Conservation (phyloP, 2,797 vertebrate species). For the Lerista edwardsae region DNA sequence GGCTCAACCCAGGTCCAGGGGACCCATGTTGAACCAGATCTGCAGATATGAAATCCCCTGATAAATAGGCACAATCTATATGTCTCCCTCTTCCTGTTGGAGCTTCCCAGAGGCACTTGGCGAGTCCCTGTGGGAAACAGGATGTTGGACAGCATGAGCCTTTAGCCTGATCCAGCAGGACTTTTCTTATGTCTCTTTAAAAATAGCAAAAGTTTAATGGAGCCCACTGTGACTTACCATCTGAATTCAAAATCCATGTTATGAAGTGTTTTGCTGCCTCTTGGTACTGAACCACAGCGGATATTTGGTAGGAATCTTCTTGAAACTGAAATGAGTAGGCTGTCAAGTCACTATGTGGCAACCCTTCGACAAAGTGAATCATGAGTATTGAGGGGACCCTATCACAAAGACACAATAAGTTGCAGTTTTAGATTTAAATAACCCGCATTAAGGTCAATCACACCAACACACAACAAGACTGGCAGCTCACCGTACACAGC, state of each 20-base stretch:
- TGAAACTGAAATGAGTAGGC: slow-evolving; percentile 84
- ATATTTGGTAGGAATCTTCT: slow-evolving; percentile 78
- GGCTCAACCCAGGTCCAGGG: no score
- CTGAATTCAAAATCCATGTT: slow-evolving; percentile 83
- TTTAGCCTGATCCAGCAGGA: no score
- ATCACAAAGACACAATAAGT: slow-evolving; percentile 53
- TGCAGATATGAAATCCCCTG: no score
- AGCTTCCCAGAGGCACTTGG: no score
- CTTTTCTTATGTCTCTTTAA: no score
- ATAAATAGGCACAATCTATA: no score
- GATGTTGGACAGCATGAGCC: no score
- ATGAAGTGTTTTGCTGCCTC: slow-evolving; percentile 84
- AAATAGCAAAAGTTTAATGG: background rate
- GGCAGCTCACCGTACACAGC: background rate
- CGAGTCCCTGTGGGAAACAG: no score
- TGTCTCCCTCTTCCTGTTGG: no score
- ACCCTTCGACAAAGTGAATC: slow-evolving; percentile 91
- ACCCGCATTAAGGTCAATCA: slow-evolving; percentile 16
- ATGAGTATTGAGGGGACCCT: slow-evolving; percentile 86
- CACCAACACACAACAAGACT: slow-evolving; percentile 20
- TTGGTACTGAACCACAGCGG: slow-evolving; percentile 86
- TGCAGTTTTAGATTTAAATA: slow-evolving; percentile 35
- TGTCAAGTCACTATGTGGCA: slow-evolving; percentile 81
- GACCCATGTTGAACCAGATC: no score
- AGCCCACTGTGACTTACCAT: slow-evolving; percentile 79